Percentiles rank a stretch among this genome's conserved stretches.
phyloP scores from a whole-genome alignment of 2,113 vertebrate genomes.

The Litocranius walleri region DNA sequence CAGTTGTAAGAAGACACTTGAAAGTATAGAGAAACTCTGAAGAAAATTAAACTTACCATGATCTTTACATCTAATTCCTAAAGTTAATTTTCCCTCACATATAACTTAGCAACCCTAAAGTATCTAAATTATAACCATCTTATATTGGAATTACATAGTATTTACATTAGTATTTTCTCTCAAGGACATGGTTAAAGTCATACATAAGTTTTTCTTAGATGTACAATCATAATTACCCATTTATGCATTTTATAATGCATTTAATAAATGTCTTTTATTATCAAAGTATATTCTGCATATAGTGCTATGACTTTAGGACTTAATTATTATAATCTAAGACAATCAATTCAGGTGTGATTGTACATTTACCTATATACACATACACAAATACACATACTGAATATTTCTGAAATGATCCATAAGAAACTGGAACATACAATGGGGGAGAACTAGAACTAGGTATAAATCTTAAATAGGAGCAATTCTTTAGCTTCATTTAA shows the following conservation, averaged over 20 bases:
- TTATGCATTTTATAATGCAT: neutral
- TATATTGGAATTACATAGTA: neutral
- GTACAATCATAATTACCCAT: neutral
- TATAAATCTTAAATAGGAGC: neutral
- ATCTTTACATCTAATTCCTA: neutral
- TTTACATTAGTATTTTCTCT: neutral
- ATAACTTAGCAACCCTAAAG: neutral
- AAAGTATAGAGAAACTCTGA: neutral
- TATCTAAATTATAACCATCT: neutral
- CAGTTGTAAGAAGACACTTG: neutral
- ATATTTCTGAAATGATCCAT: neutral
- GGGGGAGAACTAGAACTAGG: neutral
- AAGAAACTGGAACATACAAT: neutral
- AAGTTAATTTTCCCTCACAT: neutral
- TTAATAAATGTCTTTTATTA: neutral
- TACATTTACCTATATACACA: neutral
- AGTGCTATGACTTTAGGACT: neutral
- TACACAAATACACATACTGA: neutral
- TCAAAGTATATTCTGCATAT: neutral
- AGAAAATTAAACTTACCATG: neutral
- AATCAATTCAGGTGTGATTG: neutral
- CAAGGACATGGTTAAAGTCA: neutral
- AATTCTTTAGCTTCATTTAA: neutral
- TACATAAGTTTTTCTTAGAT: conserved; percentile 15
- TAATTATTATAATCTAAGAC: neutral